Evolutionary conservation across 2,797 vertebrate genomes (phyloP), one percentile per base, ranked within the genome.

Genomic region (Mallotus villosus): DNA sequence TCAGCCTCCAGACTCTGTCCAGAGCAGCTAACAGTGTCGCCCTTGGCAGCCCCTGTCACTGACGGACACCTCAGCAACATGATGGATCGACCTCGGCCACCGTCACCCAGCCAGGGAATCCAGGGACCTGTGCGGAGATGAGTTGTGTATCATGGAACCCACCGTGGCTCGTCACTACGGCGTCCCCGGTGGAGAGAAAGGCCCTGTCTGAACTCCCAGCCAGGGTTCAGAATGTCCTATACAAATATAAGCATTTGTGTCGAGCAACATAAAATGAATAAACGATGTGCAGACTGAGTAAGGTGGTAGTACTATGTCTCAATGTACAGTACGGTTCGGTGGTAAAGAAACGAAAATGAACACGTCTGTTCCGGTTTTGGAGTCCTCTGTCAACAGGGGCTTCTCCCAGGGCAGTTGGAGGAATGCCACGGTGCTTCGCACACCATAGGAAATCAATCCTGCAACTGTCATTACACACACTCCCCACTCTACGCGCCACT

Each of bases 161-260:
- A 80, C 75, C 75, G 73, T 81, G 82, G 77, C 80, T 80, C 74
- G 77, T 87, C 84, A 87, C 84, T 82, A 77, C 83, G 81, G 84
- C 81, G 2, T 46, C 41, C 51, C n/a, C 75, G 80, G 70, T 81
- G 71, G 8, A 46, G 32, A 22, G 1, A 32, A 19, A 16, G 11
- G 37, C 74, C 74, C 46, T 76, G 67, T 46, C 41, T 46, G 41
- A 12, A 8, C 41, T 8, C n/a, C n/a, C 41, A 14, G 9, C 41
- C 12, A 14, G 41, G 41, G 41, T 46, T 46, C 41, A 46, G 41
- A 8, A 46, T 46, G 41, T 46, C 41, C 14, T 46, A 14, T 46
- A 34, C 11, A 14, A 14, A 46, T 46, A 14, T 14, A 46, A 46
- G 41, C 41, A 46, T 46, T 46, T 46, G 41, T 46, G 41, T 46